Conservation (phyloP, 92 coral and sea anemone species). For the Bergia puertoricense region DNA sequence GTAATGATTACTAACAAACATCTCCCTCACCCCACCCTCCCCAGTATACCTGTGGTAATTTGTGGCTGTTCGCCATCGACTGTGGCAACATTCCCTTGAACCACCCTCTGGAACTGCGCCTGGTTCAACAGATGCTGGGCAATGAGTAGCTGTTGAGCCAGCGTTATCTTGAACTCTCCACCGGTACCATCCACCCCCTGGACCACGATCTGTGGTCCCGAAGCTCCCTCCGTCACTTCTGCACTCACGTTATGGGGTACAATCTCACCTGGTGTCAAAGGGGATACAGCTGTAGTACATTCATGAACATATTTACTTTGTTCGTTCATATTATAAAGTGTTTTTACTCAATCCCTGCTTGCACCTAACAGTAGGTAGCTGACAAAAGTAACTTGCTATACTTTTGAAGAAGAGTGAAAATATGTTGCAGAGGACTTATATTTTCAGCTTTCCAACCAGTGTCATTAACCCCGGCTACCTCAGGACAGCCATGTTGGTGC, state of each 20-base stretch:
- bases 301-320: not conserved
- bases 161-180: constrained; percentile 83
- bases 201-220: constrained; percentile 83
- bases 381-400: no score
- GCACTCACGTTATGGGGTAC: constrained; percentile 83
- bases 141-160: constrained; percentile 84
- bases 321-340: no score
- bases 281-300: not conserved
- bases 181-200: constrained; percentile 80
- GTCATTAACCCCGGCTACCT: no score
- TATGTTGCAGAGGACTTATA: no score
- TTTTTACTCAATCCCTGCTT: no score
- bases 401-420: no score
- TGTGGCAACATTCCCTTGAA: constrained; percentile 41
- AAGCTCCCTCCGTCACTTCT: constrained; percentile 71
- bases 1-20: not conserved
- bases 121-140: constrained; percentile 86
- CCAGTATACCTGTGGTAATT: constrained; percentile 63
- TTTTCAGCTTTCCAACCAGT: no score
- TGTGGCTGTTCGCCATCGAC: constrained; percentile 57
- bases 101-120: constrained; percentile 73
- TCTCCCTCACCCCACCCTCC: not conserved
- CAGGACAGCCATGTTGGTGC: no score
- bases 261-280: constrained; percentile 54
- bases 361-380: no score